phyloP scores from a whole-genome alignment of 2,888 invertebrate species.

The Helobdella robusta region DNA sequence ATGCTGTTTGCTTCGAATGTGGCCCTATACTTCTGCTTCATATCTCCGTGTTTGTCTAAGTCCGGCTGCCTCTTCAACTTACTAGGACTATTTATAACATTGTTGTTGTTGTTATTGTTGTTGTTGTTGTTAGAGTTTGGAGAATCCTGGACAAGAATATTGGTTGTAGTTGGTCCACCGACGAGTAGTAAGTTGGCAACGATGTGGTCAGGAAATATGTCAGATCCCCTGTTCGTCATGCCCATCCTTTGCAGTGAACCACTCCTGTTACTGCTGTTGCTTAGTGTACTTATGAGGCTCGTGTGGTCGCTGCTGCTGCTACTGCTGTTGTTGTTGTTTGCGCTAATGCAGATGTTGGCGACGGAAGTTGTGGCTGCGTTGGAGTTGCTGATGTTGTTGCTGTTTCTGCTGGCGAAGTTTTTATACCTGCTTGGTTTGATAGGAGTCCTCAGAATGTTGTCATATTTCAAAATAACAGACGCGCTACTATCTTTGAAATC shows the following conservation, averaged over 20 bases:
- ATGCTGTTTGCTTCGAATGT: not conserved
- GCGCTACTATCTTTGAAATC: too few species aligned
- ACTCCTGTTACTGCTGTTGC: not conserved
- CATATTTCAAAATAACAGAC: too few species aligned
- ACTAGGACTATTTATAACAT: too few species aligned
- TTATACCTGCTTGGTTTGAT: not conserved
- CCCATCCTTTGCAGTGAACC: conserved; percentile 6
- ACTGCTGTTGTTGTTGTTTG: not conserved
- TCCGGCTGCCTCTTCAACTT: too few species aligned
- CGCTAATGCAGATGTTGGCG: not conserved
- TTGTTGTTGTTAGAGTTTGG: not conserved
- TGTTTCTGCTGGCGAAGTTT: not conserved
- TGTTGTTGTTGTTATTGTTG: not conserved
- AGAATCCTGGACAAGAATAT: too few species aligned
- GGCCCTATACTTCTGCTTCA: not conserved
- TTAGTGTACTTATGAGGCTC: too few species aligned
- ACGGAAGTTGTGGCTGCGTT: not conserved
- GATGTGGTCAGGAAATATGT: conserved; percentile 8
- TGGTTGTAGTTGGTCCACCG: too few species aligned
- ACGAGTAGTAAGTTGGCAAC: not conserved
- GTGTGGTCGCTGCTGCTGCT: too few species aligned
- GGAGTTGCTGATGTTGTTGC: conserved; percentile 2
- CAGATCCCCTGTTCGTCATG: conserved; percentile 2
- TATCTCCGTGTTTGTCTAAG: not conserved
- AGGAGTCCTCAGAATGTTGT: too few species aligned